phyloP scores from a whole-genome alignment of 2,113 vertebrate species.

The Elephantulus edwardii region DNA sequence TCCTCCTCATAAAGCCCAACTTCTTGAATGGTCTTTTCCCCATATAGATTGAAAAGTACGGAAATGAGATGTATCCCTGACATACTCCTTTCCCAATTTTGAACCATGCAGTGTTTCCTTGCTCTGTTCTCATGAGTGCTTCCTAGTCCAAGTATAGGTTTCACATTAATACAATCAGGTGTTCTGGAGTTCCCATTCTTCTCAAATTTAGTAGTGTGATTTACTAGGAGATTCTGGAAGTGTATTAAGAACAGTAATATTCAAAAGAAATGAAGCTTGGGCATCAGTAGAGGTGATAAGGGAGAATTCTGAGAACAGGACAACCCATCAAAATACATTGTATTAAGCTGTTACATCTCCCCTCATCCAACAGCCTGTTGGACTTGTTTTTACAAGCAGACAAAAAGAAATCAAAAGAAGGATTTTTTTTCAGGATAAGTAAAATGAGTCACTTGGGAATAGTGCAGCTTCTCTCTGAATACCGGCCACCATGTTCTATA shows the following conservation, averaged over 20 bases:
- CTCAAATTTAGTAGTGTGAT: too few species aligned
- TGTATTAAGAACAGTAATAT: not conserved
- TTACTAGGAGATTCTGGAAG: not conserved
- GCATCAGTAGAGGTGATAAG: not conserved
- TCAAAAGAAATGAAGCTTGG: conserved; percentile 23
- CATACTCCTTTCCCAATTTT: too few species aligned
- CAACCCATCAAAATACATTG: not conserved
- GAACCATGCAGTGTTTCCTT: too few species aligned
- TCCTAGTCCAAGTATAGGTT: too few species aligned
- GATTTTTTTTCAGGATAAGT: conserved; percentile 9
- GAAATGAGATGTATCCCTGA: too few species aligned
- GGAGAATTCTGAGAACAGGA: not conserved
- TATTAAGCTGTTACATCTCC: not conserved
- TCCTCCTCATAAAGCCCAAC: too few species aligned
- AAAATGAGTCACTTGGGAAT: conserved; percentile 23
- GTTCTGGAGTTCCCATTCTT: too few species aligned
- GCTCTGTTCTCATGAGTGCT: too few species aligned
- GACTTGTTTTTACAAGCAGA: not conserved
- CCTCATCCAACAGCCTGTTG: not conserved
- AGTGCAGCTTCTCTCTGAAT: conserved; percentile 16
- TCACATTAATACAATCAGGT: too few species aligned
- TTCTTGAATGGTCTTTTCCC: too few species aligned
- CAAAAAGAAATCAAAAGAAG: conserved; percentile 14
- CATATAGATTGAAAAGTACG: too few species aligned
- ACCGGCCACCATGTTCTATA: conserved; percentile 21